These are phyloP conservation scores for Mayetiola destructor DNA, from an alignment of 2,888 invertebrate species.

Conservation along the genomic window DNA sequence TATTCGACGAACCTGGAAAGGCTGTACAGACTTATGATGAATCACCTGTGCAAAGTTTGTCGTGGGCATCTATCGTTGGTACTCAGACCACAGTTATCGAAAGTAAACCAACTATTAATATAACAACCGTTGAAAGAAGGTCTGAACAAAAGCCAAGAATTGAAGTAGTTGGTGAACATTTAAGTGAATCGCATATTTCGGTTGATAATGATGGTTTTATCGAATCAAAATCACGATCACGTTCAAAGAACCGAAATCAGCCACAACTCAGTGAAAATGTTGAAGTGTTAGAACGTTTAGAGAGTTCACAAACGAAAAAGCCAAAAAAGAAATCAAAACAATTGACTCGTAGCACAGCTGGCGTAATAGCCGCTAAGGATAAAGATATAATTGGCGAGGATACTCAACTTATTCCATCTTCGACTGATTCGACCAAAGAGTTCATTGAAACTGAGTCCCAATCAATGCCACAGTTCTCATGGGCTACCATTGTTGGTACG, in stretches of 20 bases:
- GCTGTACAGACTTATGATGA: background rate
- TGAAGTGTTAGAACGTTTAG: background rate
- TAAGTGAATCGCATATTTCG: background rate
- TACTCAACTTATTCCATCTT: background rate
- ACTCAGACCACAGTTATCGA: background rate
- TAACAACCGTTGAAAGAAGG: conserved; percentile 15
- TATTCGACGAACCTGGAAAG: background rate
- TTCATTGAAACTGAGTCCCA: background rate
- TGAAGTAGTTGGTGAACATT: conserved; percentile 16
- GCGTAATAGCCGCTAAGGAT: too few species aligned
- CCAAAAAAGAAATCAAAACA: background rate
- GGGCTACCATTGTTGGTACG: conserved; percentile 1
- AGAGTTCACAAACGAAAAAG: background rate
- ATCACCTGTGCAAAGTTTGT: background rate
- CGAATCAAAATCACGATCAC: conserved; percentile 38
- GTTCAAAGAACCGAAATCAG: conserved; percentile 22
- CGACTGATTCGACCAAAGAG: too few species aligned
- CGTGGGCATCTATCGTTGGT: conserved; percentile 18
- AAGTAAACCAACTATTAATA: conserved; percentile 6
- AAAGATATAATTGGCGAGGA: too few species aligned
- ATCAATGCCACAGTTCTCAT: background rate
- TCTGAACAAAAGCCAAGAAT: background rate
- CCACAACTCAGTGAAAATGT: background rate
- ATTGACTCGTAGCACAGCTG: too few species aligned
- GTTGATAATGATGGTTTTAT: conserved; percentile 36